These are phyloP conservation scores for Megaptera novaeangliae DNA, from an alignment of 2,113 vertebrate species.

Conservation along the genomic window DNA sequence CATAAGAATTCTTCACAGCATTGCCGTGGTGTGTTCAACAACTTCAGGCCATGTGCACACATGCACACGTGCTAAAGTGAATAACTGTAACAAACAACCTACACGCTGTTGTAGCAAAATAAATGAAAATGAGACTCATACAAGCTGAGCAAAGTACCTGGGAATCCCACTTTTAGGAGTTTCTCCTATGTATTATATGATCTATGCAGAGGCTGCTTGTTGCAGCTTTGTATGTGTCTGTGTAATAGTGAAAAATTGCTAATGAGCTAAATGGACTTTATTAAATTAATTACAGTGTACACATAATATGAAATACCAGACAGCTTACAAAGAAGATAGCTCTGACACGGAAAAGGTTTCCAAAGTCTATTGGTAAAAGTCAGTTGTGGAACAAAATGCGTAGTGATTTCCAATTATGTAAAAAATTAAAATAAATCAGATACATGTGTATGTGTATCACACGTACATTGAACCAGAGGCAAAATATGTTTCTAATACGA, in stretches of 20 bases:
- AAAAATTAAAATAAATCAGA: not conserved
- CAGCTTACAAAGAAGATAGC: not conserved
- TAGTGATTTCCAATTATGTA: not conserved
- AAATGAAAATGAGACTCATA: not conserved
- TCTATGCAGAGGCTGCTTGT: no score
- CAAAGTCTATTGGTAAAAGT: not conserved
- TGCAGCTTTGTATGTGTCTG: rapidly evolving
- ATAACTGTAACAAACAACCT: not conserved
- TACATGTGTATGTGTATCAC: no score
- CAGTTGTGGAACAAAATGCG: not conserved
- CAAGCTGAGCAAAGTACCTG: not conserved
- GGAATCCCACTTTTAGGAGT: not conserved
- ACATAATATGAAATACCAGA: not conserved
- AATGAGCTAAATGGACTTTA: not conserved
- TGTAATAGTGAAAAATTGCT: not conserved
- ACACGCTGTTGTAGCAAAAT: not conserved
- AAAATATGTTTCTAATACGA: rapidly evolving
- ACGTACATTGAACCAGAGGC: rapidly evolving
- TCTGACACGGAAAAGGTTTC: not conserved
- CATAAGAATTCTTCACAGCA: not conserved
- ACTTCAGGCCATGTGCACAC: rapidly evolving
- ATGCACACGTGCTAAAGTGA: not conserved
- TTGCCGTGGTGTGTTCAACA: not conserved
- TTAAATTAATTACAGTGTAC: not conserved
- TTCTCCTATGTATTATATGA: rapidly evolving